These are phyloP conservation scores for Egretta garzetta DNA, from an alignment of 2,113 vertebrate genomes.

Conservation along the genomic window DNA sequence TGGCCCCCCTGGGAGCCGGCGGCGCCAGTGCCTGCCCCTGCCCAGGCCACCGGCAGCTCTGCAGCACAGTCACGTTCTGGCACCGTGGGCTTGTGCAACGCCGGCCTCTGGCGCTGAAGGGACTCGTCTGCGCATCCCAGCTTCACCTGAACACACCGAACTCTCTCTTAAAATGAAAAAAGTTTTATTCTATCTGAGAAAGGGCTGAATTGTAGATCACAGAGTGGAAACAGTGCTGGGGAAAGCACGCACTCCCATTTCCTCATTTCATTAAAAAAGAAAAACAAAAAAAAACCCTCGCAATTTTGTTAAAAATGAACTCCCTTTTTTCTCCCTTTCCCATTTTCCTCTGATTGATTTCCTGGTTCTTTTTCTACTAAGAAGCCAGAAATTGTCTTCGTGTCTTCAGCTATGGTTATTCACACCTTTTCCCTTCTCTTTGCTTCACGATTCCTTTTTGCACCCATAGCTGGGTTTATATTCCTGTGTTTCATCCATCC, in stretches of 20 bases:
- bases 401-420: not conserved
- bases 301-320: not conserved
- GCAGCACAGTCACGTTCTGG: accelerated
- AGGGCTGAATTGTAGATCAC: not conserved
- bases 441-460: not conserved
- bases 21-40: not conserved
- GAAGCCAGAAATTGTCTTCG: not conserved
- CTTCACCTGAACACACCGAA: not conserved
- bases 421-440: not conserved
- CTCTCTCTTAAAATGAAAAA: too few relatives aligned
- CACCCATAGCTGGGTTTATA: not conserved
- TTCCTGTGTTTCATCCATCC: not conserved
- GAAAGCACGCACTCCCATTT: not conserved
- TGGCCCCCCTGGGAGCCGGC: accelerated
- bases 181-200: not conserved
- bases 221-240: not conserved
- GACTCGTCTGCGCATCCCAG: not conserved
- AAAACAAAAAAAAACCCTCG: too few relatives aligned
- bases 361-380: not conserved
- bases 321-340: not conserved
- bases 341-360: not conserved
- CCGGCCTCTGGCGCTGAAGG: not conserved
- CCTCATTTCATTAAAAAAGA: too few relatives aligned
- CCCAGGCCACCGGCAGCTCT: not conserved
- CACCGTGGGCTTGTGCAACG: accelerated